A percentile compares a stretch with the other conserved stretches of the same genome.
phyloP scores from a whole-genome alignment of 2,113 vertebrate genomes.

The Prietella phreatophila region DNA sequence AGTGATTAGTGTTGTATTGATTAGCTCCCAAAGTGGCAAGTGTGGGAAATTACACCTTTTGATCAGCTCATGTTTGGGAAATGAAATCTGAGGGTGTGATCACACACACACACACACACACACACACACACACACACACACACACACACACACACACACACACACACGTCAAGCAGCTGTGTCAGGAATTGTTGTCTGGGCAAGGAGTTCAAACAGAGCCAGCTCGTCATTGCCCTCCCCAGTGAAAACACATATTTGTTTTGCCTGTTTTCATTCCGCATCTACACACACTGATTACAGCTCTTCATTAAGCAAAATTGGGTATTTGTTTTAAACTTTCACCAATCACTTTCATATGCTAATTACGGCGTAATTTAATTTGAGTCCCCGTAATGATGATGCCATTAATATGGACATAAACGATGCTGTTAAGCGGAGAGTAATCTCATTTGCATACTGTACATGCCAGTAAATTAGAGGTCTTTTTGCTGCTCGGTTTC shows the following conservation, averaged over 20 bases:
- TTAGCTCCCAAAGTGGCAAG: conserved; percentile 76
- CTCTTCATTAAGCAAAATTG: conserved; percentile 99
- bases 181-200: conserved; percentile 16
- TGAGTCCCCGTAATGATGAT: conserved; percentile 99
- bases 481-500: conserved; percentile 71
- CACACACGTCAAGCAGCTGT: conserved; percentile 26
- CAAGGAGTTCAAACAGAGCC: conserved; percentile 48
- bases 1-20: conserved; percentile 80
- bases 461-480: conserved; percentile 99
- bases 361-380: conserved; percentile 99
- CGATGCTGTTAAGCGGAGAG: conserved; percentile 99
- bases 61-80: conserved; percentile 73
- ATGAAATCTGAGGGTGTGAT: conserved; percentile 68
- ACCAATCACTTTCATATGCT: conserved; percentile 99
- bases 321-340: conserved; percentile 99
- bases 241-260: conserved; percentile 98
- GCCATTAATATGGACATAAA: conserved; percentile 99
- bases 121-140: background rate
- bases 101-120: background rate
- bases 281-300: conserved; percentile 92
- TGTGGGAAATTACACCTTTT: conserved; percentile 78
- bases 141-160: conserved; percentile 15
- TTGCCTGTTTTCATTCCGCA: conserved; percentile 94
- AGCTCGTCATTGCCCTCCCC: conserved; percentile 60
- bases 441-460: conserved; percentile 99